Percentiles rank a stretch among this genome's conserved stretches.
Evolutionary conservation across 2,797 vertebrate genomes (phyloP).

Genomic region (Dendrocincla tyrannina): DNA sequence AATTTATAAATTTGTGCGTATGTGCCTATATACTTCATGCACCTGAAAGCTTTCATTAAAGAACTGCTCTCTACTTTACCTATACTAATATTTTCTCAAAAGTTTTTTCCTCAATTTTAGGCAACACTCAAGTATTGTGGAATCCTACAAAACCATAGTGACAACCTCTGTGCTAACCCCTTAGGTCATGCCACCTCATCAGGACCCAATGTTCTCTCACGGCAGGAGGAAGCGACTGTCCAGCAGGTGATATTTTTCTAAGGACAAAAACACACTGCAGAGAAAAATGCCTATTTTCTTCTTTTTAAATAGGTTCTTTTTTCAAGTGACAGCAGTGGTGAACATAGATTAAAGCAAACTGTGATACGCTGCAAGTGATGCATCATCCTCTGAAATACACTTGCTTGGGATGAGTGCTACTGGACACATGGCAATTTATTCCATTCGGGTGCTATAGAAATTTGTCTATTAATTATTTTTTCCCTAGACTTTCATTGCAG

Average conservation of each 20-base stretch:
- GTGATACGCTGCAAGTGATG: background rate
- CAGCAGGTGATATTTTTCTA: background rate
- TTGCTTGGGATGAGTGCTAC: background rate
- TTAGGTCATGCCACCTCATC: background rate
- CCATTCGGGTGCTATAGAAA: background rate
- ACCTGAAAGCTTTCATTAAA: too few species aligned
- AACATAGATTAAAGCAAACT: background rate
- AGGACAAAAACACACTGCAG: background rate
- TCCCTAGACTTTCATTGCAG: background rate
- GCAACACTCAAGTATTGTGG: fast-evolving
- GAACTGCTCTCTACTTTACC: too few species aligned
- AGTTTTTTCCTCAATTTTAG: too few species aligned
- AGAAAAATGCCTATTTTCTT: background rate
- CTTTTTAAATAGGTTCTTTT: background rate
- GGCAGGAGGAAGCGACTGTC: fast-evolving
- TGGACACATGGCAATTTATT: background rate
- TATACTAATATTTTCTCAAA: too few species aligned
- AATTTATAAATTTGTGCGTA: too few species aligned
- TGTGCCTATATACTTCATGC: too few species aligned
- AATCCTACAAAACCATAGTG: background rate
- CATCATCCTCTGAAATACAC: background rate
- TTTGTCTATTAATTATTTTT: background rate
- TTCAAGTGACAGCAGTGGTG: background rate
- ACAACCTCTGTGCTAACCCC: fast-evolving
- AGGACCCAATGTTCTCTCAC: background rate